Percentiles rank a stretch among this genome's conserved stretches.
These are phyloP conservation scores for Caenorhabditis briggsae DNA, from an alignment of 1,140 invertebrate species.

Conservation along the genomic window DNA sequence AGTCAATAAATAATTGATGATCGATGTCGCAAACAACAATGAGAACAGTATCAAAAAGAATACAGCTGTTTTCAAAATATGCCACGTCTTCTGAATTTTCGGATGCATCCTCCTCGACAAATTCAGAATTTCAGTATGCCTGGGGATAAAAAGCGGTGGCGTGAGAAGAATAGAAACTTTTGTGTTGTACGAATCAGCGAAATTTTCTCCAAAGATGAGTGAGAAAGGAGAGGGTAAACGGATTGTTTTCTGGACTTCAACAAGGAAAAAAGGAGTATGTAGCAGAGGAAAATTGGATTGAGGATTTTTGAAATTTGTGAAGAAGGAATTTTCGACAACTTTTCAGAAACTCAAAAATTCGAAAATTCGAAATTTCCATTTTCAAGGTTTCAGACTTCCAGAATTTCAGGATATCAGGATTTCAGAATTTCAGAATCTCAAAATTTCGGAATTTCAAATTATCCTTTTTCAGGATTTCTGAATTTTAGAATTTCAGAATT, in stretches of 20 bases:
- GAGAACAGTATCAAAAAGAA: background rate
- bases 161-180: slow-evolving; percentile 17
- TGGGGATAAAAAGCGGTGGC: background rate
- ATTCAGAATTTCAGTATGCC: background rate
- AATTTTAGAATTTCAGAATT: too few species aligned
- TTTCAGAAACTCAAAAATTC: background rate
- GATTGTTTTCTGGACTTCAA: slow-evolving; percentile 38
- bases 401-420: too few species aligned
- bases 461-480: too few species aligned
- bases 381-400: too few species aligned
- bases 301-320: background rate
- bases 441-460: too few species aligned
- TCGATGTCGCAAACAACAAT: slow-evolving; percentile 12
- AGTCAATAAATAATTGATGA: slow-evolving; percentile 11
- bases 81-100: background rate
- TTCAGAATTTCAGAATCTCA: background rate
- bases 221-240: slow-evolving; percentile 5
- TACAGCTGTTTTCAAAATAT: background rate
- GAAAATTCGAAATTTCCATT: too few species aligned
- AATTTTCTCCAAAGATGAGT: background rate
- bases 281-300: background rate
- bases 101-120: background rate
- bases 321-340: background rate
- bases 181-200: background rate
- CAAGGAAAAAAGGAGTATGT: background rate